Evolutionary conservation across 2,888 invertebrate genomes (phyloP).

Genomic region (Cheilosia grossa): DNA sequence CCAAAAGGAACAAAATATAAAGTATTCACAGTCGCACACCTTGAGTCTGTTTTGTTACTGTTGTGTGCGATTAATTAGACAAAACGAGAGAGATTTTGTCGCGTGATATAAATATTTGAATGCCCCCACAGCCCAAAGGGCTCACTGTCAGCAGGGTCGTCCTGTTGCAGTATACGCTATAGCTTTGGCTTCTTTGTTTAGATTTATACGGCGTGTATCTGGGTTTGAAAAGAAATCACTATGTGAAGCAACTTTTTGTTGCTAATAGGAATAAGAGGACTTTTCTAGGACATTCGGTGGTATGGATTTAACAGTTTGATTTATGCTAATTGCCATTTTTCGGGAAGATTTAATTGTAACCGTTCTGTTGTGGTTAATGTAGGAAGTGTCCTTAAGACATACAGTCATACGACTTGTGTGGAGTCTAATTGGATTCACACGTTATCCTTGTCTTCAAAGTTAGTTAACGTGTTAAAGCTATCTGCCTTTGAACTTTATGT

Average conservation of each 20-base stretch:
- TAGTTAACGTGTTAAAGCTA: not conserved
- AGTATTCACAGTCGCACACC: slow-evolving; percentile 40
- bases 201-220: slow-evolving; percentile 50
- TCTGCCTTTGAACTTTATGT: not conserved
- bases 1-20: slow-evolving; percentile 30
- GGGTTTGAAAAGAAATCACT: not conserved
- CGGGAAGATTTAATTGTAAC: not conserved
- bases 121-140: slow-evolving; percentile 32
- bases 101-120: slow-evolving; percentile 70
- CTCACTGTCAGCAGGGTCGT: not conserved
- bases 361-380: not conserved
- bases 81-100: slow-evolving; percentile 59
- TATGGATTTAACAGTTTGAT: slow-evolving; percentile 6
- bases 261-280: not conserved
- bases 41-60: slow-evolving; percentile 28
- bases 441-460: not conserved
- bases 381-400: not conserved
- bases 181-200: slow-evolving; percentile 27
- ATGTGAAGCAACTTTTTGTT: not conserved
- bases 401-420: not conserved
- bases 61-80: slow-evolving; percentile 64
- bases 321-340: slow-evolving; percentile 1
- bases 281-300: slow-evolving; percentile 3
- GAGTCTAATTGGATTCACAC: too few relatives aligned
- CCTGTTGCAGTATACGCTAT: slow-evolving; percentile 37